Evolutionary conservation across 35 echinoderm and acorn worm species (phyloP).

Genomic region (Apostichopus japonicus): DNA sequence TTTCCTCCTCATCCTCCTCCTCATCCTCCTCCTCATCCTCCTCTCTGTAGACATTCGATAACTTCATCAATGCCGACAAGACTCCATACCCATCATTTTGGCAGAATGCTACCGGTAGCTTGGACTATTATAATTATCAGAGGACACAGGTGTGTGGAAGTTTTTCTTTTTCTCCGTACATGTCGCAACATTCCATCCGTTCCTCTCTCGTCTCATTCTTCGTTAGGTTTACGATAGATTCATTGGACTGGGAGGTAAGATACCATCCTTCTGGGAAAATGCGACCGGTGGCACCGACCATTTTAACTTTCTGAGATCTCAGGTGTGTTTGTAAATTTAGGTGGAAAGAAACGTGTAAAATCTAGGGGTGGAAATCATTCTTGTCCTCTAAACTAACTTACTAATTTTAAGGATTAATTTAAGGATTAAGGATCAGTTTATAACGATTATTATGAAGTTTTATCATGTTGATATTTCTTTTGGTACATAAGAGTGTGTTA

Average conservation of each 20-base stretch:
- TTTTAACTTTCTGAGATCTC: conserved; percentile 76
- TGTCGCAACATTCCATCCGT: background rate
- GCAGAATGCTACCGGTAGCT: conserved; percentile 76
- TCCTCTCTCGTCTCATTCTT: background rate
- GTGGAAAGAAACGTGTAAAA: background rate
- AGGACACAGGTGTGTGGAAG: conserved; percentile 42
- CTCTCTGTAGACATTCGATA: conserved; percentile 64
- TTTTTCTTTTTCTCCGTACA: background rate
- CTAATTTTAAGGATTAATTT: background rate
- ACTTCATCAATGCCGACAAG: conserved; percentile 69
- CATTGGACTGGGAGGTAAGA: background rate
- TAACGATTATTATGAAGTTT: too few relatives aligned
- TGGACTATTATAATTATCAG: conserved; percentile 85
- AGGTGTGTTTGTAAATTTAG: conserved; percentile 5
- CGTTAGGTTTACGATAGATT: conserved; percentile 36
- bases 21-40: background rate
- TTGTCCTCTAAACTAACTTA: background rate
- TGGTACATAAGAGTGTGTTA: too few relatives aligned
- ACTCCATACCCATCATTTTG: conserved; percentile 65
- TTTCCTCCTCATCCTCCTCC: background rate
- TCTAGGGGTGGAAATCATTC: background rate
- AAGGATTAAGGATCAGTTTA: too few relatives aligned
- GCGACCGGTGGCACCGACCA: conserved; percentile 71
- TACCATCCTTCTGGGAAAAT: conserved; percentile 62
- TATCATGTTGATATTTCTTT: too few relatives aligned